phyloP scores from a whole-genome alignment of 2,888 invertebrate species.

The Smittia aterrima region DNA sequence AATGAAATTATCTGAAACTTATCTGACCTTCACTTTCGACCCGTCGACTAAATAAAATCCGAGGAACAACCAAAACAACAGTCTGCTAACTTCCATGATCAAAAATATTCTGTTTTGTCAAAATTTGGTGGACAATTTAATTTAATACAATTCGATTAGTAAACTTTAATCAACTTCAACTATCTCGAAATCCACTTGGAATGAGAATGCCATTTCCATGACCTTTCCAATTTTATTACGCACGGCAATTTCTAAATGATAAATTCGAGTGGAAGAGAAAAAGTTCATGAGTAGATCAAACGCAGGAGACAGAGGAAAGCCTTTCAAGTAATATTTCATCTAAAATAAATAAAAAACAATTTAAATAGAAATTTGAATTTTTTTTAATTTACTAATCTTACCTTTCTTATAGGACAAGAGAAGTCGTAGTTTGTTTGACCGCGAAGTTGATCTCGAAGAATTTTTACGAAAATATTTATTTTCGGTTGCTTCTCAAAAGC shows the following conservation, averaged over 20 bases:
- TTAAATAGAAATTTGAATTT: too few relatives aligned
- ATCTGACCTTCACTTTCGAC: too few relatives aligned
- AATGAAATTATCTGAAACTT: too few relatives aligned
- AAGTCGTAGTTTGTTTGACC: neutral
- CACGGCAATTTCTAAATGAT: neutral
- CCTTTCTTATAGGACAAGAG: neutral
- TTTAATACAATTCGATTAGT: too few relatives aligned
- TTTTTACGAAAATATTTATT: neutral
- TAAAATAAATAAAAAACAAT: too few relatives aligned
- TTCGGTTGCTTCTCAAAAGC: neutral
- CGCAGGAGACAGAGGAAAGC: too few relatives aligned
- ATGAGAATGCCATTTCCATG: neutral
- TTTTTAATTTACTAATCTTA: neutral
- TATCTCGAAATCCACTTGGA: neutral
- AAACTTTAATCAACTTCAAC: neutral
- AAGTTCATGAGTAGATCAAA: neutral
- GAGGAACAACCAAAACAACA: too few relatives aligned
- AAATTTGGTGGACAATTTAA: too few relatives aligned
- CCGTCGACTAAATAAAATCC: too few relatives aligned
- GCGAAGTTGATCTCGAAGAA: neutral
- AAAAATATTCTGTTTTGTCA: too few relatives aligned
- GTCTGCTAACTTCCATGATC: too few relatives aligned
- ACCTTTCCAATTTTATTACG: neutral
- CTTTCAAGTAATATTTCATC: too few relatives aligned
- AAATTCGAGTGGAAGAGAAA: neutral